Conservation (phyloP, 2,888 invertebrate genomes). For the Chouioia cunea region DNA sequence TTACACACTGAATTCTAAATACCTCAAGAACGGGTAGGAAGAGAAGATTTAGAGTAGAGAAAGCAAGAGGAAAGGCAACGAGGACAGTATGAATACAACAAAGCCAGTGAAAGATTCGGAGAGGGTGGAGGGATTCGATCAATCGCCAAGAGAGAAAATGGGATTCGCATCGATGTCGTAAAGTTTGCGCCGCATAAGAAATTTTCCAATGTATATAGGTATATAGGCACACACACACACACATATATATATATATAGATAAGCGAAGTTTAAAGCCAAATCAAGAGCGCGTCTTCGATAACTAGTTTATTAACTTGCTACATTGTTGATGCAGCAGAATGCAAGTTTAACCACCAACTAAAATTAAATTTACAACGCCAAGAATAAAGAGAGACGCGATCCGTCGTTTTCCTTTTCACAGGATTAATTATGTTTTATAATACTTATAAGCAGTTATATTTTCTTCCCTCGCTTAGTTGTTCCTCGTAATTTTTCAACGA, state of each 20-base stretch:
- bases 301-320: conserved; percentile 23
- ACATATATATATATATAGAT: no score
- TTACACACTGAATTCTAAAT: conserved; percentile 9
- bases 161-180: not conserved
- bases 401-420: not conserved
- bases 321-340: conserved; percentile 10
- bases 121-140: no score
- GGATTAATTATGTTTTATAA: no score
- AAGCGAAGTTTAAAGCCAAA: not conserved
- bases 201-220: not conserved
- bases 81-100: no score
- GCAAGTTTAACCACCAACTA: no score
- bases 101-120: not conserved
- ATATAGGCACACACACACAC: no score
- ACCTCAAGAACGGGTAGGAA: not conserved
- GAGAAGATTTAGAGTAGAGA: not conserved
- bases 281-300: not conserved
- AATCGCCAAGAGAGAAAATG: conserved; percentile 1
- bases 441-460: no score
- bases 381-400: conserved; percentile 4
- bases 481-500: no score
- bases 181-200: not conserved
- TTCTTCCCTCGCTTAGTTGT: no score
- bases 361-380: conserved; percentile 2
- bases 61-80: not conserved